Conservation (phyloP, 2,113 vertebrate genomes). For the Thamnaconus septentrionalis region DNA sequence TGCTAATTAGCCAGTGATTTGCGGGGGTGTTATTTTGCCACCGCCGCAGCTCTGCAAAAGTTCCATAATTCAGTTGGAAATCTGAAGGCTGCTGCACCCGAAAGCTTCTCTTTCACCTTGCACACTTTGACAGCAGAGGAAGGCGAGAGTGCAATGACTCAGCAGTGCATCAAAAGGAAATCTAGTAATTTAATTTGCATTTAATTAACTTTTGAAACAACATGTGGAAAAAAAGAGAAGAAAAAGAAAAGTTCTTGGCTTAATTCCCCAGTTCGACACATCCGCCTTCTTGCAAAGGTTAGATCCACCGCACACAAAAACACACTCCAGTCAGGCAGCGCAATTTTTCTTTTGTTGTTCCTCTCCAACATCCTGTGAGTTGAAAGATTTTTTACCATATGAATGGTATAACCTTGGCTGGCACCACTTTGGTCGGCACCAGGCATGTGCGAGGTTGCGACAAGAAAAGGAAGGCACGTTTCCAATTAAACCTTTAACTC, state of each 20-base stretch:
- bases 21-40: conserved; percentile 13
- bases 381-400: conserved; percentile 4
- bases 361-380: conserved; percentile 1
- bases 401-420: background rate
- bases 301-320: too few species aligned
- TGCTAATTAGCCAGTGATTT: conserved; percentile 10
- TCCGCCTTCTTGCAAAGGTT: too few species aligned
- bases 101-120: conserved; percentile 21
- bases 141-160: conserved; percentile 15
- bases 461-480: background rate
- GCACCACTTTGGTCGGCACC: conserved; percentile 12
- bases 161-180: conserved; percentile 29
- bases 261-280: too few species aligned
- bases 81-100: conserved; percentile 11
- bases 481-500: background rate
- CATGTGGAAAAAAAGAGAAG: background rate
- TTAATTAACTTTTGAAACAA: conserved; percentile 5
- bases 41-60: conserved; percentile 16
- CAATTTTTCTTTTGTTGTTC: conserved; percentile 1
- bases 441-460: conserved; percentile 8
- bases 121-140: conserved; percentile 24
- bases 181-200: conserved; percentile 4
- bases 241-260: too few species aligned
- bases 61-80: conserved; percentile 9
- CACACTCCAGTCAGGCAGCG: background rate